phyloP scores from a whole-genome alignment of 2,888 invertebrate genomes.

The Anthrax anthrax region DNA sequence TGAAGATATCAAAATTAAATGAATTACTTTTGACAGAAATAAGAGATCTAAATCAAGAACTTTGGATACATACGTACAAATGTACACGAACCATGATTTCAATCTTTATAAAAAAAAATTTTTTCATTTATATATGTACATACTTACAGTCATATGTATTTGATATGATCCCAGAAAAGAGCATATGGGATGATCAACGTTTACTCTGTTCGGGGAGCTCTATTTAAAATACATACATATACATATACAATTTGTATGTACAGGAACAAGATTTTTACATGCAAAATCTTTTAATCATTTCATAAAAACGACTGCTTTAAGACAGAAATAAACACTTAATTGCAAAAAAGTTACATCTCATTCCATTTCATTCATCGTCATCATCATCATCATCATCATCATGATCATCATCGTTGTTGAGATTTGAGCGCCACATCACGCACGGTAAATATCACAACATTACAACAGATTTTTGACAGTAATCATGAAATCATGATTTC shows the following conservation, averaged over 20 bases:
- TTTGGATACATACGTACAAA: too few species aligned
- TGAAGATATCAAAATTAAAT: conserved; percentile 10
- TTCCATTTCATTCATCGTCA: neutral
- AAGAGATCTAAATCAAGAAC: neutral
- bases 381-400: neutral
- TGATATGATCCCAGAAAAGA: too few species aligned
- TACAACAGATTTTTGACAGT: neutral
- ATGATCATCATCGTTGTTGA: neutral
- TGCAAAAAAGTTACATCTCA: neutral
- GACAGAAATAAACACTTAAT: neutral
- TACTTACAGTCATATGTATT: too few species aligned
- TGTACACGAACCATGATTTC: too few species aligned
- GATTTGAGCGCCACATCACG: neutral
- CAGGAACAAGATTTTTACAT: neutral
- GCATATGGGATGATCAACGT: too few species aligned
- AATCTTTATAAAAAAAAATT: too few species aligned
- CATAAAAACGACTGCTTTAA: neutral
- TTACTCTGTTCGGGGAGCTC: too few species aligned
- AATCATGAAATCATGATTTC: neutral
- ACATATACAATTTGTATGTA: too few species aligned
- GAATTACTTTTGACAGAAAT: conserved; percentile 24
- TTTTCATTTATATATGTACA: too few species aligned
- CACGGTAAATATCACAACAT: neutral
- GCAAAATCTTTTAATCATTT: neutral
- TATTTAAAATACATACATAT: too few species aligned